Evolutionary conservation across 2,797 vertebrate species (phyloP).

Genomic region (Takifugu ocellatus): DNA sequence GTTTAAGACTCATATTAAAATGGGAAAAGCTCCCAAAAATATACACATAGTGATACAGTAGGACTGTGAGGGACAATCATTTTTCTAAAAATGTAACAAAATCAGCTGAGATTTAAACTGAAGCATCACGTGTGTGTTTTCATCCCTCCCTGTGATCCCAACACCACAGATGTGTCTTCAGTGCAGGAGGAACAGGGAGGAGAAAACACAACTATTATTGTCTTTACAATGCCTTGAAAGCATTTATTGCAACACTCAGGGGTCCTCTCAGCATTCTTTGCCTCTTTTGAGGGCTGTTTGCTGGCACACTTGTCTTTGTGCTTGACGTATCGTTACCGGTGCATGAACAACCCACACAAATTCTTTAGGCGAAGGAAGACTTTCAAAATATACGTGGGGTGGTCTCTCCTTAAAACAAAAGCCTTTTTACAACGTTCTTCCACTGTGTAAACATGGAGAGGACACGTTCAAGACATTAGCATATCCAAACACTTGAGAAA

Average conservation of each 20-base stretch:
- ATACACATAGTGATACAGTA: not conserved
- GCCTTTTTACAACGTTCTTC: constrained; percentile 9
- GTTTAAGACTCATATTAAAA: too few species aligned
- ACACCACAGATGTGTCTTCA: constrained; percentile 65
- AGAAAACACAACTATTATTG: constrained; percentile 45
- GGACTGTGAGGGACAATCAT: not conserved
- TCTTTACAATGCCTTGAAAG: constrained; percentile 24
- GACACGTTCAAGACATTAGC: constrained; percentile 20
- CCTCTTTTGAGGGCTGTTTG: constrained; percentile 52
- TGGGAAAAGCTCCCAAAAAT: not conserved
- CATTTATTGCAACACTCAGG: constrained; percentile 53
- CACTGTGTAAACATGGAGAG: not conserved
- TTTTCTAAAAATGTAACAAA: not conserved
- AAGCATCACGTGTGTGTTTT: not conserved
- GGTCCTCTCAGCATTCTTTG: constrained; percentile 52
- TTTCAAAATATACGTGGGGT: constrained; percentile 30
- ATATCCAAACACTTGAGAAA: constrained; percentile 19
- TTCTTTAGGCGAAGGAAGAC: constrained; percentile 15
- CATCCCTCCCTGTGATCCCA: constrained; percentile 3
- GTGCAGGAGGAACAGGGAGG: constrained; percentile 51
- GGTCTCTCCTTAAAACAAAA: constrained; percentile 33
- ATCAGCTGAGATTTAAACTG: not conserved
- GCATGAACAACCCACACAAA: constrained; percentile 23
- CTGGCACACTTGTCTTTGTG: constrained; percentile 59
- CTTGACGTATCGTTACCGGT: constrained; percentile 5